phyloP scores from a whole-genome alignment of 2,888 invertebrate species.

The Bellardia bayeri region DNA sequence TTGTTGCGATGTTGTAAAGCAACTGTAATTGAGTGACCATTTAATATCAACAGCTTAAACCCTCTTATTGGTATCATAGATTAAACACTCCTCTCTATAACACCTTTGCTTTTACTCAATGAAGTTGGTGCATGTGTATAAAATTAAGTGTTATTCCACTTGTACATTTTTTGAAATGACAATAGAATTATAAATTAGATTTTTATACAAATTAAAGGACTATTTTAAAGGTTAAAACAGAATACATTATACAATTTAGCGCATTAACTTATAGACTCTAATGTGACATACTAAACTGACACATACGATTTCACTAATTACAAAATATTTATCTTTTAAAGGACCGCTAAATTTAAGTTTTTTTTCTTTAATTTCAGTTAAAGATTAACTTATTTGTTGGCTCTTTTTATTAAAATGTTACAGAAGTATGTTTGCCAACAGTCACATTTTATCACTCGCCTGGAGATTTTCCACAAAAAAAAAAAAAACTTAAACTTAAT shows the following conservation, averaged over 20 bases:
- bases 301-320: too few relatives aligned
- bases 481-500: constrained; percentile 36
- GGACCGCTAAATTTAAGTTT: too few relatives aligned
- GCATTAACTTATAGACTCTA: too few relatives aligned
- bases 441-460: constrained; percentile 18
- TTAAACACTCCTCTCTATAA: constrained; percentile 20
- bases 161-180: too few relatives aligned
- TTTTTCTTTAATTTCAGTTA: not conserved
- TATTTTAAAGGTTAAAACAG: too few relatives aligned
- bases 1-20: constrained; percentile 33
- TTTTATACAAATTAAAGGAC: too few relatives aligned
- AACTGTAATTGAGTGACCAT: constrained; percentile 56
- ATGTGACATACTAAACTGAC: too few relatives aligned
- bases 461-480: not conserved
- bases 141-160: too few relatives aligned
- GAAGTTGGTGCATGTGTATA: not conserved
- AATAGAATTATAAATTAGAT: too few relatives aligned
- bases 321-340: too few relatives aligned
- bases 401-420: constrained; percentile 15
- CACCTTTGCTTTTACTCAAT: constrained; percentile 34
- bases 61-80: constrained; percentile 44
- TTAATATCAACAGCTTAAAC: constrained; percentile 44
- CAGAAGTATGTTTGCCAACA: constrained; percentile 25
- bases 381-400: not conserved
- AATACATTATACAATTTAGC: too few relatives aligned